phyloP scores from a whole-genome alignment of 2,888 invertebrate species.

The Euclidia mi region DNA sequence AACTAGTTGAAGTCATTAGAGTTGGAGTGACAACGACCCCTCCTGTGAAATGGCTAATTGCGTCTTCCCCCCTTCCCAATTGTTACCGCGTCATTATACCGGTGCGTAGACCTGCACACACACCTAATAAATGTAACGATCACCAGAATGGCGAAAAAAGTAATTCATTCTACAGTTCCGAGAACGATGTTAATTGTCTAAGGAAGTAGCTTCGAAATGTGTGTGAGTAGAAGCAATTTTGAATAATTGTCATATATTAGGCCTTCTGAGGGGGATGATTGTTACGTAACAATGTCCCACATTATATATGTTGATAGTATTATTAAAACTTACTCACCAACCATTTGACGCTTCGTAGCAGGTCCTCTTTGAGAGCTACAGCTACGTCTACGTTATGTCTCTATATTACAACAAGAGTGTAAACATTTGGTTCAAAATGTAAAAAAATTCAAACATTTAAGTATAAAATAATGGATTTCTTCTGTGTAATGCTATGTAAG shows the following conservation, averaged over 20 bases:
- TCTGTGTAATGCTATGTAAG: too few relatives aligned
- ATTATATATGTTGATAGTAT: too few relatives aligned
- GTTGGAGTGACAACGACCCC: constrained; percentile 62
- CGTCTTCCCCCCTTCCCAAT: constrained; percentile 59
- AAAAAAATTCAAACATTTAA: too few relatives aligned
- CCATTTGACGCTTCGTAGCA: too few relatives aligned
- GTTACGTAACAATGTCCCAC: too few relatives aligned
- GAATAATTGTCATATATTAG: background rate
- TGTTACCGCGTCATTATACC: constrained; percentile 68
- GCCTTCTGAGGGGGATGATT: too few relatives aligned
- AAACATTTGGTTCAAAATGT: too few relatives aligned
- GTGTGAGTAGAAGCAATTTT: constrained; percentile 7
- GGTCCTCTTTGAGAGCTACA: too few relatives aligned
- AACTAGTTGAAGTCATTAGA: constrained; percentile 62
- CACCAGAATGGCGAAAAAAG: constrained; percentile 36
- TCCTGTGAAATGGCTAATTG: constrained; percentile 66
- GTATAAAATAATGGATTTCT: too few relatives aligned
- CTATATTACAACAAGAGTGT: too few relatives aligned
- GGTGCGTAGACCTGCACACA: constrained; percentile 40
- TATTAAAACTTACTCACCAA: too few relatives aligned
- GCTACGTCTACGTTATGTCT: too few relatives aligned
- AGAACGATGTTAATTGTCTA: constrained; percentile 17
- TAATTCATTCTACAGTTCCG: constrained; percentile 27
- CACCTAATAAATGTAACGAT: constrained; percentile 60
- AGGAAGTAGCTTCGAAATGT: constrained; percentile 14